A percentile compares a stretch with the other conserved stretches of the same genome.
These are phyloP conservation scores for Ibidorhyncha struthersii DNA, from an alignment of 2,113 vertebrate species.

Conservation along the genomic window DNA sequence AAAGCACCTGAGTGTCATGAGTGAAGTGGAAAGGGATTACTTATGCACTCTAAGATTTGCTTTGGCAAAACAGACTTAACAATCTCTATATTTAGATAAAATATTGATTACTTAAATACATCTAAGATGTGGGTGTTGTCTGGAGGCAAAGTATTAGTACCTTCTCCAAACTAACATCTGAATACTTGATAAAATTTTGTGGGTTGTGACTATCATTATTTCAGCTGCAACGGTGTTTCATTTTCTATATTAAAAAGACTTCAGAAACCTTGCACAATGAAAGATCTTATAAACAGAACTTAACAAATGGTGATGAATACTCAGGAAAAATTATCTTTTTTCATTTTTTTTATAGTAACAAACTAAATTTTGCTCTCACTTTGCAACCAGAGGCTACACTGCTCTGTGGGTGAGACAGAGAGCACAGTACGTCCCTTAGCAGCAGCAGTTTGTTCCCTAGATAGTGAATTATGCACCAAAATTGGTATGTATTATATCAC, in stretches of 20 bases:
- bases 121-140: not conserved
- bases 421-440: not conserved
- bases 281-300: not conserved
- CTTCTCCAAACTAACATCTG: not conserved
- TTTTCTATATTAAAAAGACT: not conserved
- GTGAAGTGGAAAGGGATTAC: not conserved
- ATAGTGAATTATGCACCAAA: not conserved
- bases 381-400: not conserved
- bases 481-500: not conserved
- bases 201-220: not conserved
- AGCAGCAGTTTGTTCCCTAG: not conserved
- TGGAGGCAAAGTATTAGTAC: not conserved
- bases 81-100: not conserved
- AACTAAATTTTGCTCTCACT: not conserved
- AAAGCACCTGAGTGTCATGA: not conserved
- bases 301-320: not conserved
- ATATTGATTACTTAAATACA: not conserved
- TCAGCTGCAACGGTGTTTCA: not conserved
- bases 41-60: not conserved
- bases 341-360: not conserved
- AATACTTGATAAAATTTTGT: not conserved
- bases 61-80: not conserved
- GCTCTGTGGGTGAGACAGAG: not conserved
- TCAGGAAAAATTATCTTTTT: not conserved
- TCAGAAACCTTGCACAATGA: not conserved